Evolutionary conservation across 2,888 invertebrate genomes (phyloP), one percentile per base, ranked within the genome.

Genomic region (Euclidia mi): DNA sequence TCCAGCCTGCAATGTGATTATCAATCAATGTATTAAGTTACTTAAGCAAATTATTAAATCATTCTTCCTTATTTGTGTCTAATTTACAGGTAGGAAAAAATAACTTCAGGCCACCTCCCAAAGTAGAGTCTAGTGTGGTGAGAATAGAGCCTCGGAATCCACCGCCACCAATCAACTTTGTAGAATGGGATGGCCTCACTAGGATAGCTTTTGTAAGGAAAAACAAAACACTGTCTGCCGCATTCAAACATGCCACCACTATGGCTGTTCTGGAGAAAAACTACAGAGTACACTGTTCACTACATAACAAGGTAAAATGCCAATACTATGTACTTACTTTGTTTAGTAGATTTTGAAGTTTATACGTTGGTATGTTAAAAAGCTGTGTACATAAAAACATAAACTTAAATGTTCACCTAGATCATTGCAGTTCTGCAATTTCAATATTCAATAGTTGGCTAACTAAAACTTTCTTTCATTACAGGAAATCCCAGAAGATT

Each of bases 41-140:
- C n/a, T n/a, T n/a, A n/a, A n/a, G n/a, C n/a, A n/a, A n/a, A n/a
- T n/a, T n/a, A n/a, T n/a, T n/a, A n/a, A n/a, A n/a, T n/a, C n/a
- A n/a, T n/a, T n/a, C n/a, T n/a, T n/a, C n/a, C n/a, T 18, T 12
- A 7, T 11, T 15, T n/a, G 2, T 35, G 12, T 32, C 12, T 41
- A 12, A 9, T 32, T 84, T 79, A 69, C 87, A 97, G 96, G 98
- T 99, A 78, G 99, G 99, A 1, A 98, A 98, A 93, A 99, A 99
- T 88, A 99, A 99, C 92, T 99, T 99, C 85, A 96, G 97, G 64
- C 99, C 99, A 12, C 99, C 99, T 35, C 99, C 99, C 3, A 99
- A 99, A 95, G 99, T 99, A 0, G 99, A 99, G 88, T 99, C 99
- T 0, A 98, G 98, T 90, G 99, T 99, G 1, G 99, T 99, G 0